Base-by-base conservation (phyloP, 2,888 invertebrate species). In the Lutraria lutraria region DNA sequence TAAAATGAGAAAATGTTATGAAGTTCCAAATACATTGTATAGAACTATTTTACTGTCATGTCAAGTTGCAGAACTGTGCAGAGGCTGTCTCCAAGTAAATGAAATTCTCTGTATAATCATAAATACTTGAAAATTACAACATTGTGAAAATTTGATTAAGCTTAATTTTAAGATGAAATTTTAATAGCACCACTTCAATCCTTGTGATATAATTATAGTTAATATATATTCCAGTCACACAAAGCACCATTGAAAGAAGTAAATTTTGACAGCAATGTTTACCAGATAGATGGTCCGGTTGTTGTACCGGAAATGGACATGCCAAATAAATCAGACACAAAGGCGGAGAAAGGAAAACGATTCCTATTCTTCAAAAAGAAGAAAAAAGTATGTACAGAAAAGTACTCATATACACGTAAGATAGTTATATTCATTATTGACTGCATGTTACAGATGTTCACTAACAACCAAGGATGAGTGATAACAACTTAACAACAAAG, bases 331-430 rank as follows among this genome's bases (percentile, higher is more conserved):
- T 88, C 91, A 90, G 94, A 93, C 95, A 92, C 92, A n/a, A 94
- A 94, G 86, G 91, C 91, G 93, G 94, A 96, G 94, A 90, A 96
- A 95, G 91, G 95, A 83, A 96, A 96, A 90, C 94, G 95, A 94
- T 95, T 95, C 89, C 94, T 95, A 84, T 95, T 95, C 90, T 95
- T 94, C 83, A 95, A 94, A 83, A 95, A 95, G 89, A 95, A 68
- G 29, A 43, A 52, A 68, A 60, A 83, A 52, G 31, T 60, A 68
- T n/a, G 76, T 76, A 76, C 31, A 76, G 76, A 76, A 76, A 31
- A 31, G 2, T 76, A 34, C 76, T 16, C 31, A 31, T 76, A 31
- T 76, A 16, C 15, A 76, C 76, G 76, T 76, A 76, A 76, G 76
- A 76, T 3, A 56, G 21, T 63, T 63, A 3, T 31, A 31, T 31